Evolutionary conservation across 2,113 vertebrate species (phyloP).

Genomic region (Otus sunia): DNA sequence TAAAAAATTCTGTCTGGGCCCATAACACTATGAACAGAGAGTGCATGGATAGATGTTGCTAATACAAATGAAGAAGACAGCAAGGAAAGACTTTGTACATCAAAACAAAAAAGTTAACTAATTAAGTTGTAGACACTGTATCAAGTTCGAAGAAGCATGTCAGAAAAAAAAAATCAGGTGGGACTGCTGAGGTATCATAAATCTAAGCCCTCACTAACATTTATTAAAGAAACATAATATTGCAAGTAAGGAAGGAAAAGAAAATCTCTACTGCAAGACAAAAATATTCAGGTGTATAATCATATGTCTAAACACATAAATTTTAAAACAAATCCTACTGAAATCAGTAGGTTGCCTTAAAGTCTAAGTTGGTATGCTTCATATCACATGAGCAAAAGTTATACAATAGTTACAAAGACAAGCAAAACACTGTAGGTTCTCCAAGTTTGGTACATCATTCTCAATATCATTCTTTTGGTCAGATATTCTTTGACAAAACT

Average conservation of each 20-base stretch:
- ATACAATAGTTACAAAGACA: background rate
- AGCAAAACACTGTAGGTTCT: background rate
- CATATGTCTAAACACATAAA: background rate
- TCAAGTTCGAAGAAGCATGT: background rate
- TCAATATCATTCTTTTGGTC: background rate
- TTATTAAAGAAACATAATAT: background rate
- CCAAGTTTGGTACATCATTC: background rate
- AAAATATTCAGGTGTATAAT: background rate
- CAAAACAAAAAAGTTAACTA: background rate
- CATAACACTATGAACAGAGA: background rate
- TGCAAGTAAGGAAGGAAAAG: background rate
- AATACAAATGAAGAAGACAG: background rate
- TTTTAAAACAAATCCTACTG: background rate
- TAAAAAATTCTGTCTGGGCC: background rate
- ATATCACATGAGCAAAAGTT: background rate
- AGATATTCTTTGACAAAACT: background rate
- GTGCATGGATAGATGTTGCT: background rate
- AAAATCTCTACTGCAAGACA: background rate
- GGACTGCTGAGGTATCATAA: background rate
- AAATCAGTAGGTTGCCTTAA: background rate
- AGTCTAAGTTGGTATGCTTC: background rate
- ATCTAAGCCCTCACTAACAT: background rate
- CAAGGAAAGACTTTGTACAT: background rate
- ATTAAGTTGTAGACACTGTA: background rate
- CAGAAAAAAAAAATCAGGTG: background rate